phyloP scores from a whole-genome alignment of 2,797 vertebrate genomes.

The Rhinophrynus dorsalis region DNA sequence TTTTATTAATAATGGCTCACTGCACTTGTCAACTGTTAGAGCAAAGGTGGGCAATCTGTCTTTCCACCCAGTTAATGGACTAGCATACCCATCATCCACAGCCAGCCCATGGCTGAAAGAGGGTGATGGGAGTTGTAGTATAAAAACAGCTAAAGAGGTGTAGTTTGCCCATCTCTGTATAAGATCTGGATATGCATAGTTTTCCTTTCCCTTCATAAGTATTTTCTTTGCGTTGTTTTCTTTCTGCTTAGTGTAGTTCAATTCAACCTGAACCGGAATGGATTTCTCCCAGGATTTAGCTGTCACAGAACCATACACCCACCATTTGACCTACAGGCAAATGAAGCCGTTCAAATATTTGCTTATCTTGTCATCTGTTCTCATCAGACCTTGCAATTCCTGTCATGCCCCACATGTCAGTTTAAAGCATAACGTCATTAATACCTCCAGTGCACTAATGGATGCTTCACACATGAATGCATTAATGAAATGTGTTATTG shows the following conservation, averaged over 20 bases:
- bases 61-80: background rate
- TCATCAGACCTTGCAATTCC: conserved; percentile 75
- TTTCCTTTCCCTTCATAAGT: conserved; percentile 17
- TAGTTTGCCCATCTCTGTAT: no score
- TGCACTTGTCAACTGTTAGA: no score
- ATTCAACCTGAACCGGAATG: conserved; percentile 44
- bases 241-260: conserved; percentile 49
- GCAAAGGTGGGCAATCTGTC: no score
- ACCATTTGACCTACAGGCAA: conserved; percentile 69
- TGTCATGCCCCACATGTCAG: conserved; percentile 76
- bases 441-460: conserved; percentile 75
- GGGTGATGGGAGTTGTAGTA: no score
- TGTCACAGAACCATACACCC: conserved; percentile 53
- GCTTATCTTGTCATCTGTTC: conserved; percentile 76
- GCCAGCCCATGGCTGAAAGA: background rate
- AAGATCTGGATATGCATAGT: background rate
- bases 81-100: background rate
- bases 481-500: conserved; percentile 82
- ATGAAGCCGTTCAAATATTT: conserved; percentile 79
- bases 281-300: conserved; percentile 58
- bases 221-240: conserved; percentile 25
- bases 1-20: conserved; percentile 16
- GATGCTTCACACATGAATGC: conserved; percentile 76
- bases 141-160: conserved; percentile 8
- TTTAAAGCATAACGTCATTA: conserved; percentile 79